Base-by-base conservation (phyloP, 2,797 vertebrate species). In the Babyrousa celebensis region DNA sequence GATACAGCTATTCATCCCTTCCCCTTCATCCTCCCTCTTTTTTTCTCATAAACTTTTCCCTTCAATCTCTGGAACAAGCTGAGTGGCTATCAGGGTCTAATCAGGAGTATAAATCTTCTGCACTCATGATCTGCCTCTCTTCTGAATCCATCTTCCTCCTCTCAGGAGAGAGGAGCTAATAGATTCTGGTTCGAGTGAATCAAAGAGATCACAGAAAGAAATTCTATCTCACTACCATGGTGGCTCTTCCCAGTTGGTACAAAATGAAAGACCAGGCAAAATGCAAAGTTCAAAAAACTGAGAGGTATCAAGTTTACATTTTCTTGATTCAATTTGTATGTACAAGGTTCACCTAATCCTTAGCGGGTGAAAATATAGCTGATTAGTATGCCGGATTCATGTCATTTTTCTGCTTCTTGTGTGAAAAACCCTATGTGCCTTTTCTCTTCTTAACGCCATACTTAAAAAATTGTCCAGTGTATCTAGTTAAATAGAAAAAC, bases 31-130 rank as follows among this genome's bases (percentile, higher is more conserved):
- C n/a, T 20, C 10, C 16, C 54, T 0, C 1, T 17, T 27, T 63
- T 65, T 52, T 67, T 15, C 36, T 40, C 48, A 23, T 40, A 48
- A 85, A 54, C 10, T 6, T 92, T 65, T 56, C 23, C 25, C 27
- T 52, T 96, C 40, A 36, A 2, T 89, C 85, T 91, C 72, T 94
- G n/a, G 54, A 96, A 29, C 21, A 74, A 93, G 52, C 48, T 21
- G 65, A 62, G 9, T 20, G 10, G 12, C 80, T 94, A 4, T 54
- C n/a, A 60, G 16, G 6, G 10, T 88, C 77, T 60, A 36, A 71
- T 88, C 54, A 77, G 43, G 77, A 90, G 65, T 60, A 27, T 58
- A 83, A 80, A 86, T 75, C 25, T 63, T 89, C 40, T 83, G n/a
- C 9, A 70, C 14, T 77, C 8, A 3, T 12, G 16, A 56, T 43